phyloP scores from a whole-genome alignment of 64 coral and sea anemone genomes.

The Montipora sp. region DNA sequence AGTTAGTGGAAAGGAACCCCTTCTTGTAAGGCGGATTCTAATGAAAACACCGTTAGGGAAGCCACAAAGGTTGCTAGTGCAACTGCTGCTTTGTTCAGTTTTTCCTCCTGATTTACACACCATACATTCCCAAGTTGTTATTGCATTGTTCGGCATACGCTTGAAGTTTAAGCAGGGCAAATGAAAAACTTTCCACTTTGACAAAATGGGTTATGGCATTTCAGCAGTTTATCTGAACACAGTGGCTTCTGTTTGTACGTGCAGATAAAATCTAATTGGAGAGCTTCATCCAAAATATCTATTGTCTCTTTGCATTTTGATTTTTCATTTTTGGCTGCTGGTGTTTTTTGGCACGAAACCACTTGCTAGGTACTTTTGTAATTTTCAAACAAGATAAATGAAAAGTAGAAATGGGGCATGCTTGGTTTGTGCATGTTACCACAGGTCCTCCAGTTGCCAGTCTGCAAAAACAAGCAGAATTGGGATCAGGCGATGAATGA shows the following conservation, averaged over 20 bases:
- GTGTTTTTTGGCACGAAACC: constrained; percentile 41
- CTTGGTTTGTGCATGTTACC: constrained; percentile 15
- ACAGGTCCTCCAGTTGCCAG: neutral
- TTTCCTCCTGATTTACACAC: constrained; percentile 18
- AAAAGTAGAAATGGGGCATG: constrained; percentile 27
- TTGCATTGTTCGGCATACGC: constrained; percentile 43
- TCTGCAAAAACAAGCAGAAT: constrained; percentile 27
- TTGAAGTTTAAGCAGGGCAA: constrained; percentile 30
- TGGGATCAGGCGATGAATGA: neutral
- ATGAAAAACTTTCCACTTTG: constrained; percentile 37
- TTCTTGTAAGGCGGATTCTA: too few relatives aligned
- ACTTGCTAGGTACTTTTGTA: constrained; percentile 6
- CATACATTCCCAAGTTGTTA: constrained; percentile 47
- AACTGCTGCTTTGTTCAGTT: neutral
- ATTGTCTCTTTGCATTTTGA: constrained; percentile 6
- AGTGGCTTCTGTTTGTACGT: constrained; percentile 19
- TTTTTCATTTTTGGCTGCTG: neutral
- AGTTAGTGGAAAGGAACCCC: too few relatives aligned
- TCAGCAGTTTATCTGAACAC: constrained; percentile 28
- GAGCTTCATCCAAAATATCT: constrained; percentile 37
- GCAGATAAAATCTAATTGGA: neutral
- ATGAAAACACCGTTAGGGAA: too few relatives aligned
- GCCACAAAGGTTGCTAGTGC: too few relatives aligned
- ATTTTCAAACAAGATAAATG: constrained; percentile 54
- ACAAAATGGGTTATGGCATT: constrained; percentile 41